Conservation (phyloP, 2,888 invertebrate species). For the Ferrisia virgata region DNA sequence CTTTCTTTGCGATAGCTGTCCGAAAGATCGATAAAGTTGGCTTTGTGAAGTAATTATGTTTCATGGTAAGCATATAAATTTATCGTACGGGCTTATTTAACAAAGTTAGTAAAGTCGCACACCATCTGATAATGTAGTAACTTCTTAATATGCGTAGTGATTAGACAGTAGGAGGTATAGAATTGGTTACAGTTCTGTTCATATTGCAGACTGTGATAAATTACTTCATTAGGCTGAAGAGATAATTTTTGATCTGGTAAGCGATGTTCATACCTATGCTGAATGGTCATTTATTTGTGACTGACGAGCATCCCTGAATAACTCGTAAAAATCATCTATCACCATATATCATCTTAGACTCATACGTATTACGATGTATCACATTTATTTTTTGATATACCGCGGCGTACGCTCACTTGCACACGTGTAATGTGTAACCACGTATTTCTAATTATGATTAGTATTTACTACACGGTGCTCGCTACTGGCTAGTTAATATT, state of each 20-base stretch:
- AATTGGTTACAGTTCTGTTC: conserved; percentile 18
- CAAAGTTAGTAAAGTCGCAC: conserved; percentile 43
- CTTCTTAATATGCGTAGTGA: conserved; percentile 43
- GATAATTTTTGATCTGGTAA: conserved; percentile 43
- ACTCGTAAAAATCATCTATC: conserved; percentile 38
- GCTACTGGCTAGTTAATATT: conserved; percentile 32
- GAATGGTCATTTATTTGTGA: conserved; percentile 35
- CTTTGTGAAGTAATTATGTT: conserved; percentile 34
- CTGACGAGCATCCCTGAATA: conserved; percentile 27
- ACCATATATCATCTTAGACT: conserved; percentile 40
- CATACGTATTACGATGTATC: conserved; percentile 25
- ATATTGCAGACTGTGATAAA: conserved; percentile 23
- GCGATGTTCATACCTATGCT: conserved; percentile 33
- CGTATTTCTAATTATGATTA: conserved; percentile 40
- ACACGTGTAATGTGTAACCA: conserved; percentile 34
- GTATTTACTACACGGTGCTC: conserved; percentile 34
- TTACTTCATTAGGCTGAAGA: conserved; percentile 40
- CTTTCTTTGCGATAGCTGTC: conserved; percentile 28
- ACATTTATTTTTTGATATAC: conserved; percentile 35
- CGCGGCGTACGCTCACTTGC: conserved; percentile 38
- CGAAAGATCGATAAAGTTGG: conserved; percentile 7
- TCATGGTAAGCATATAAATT: conserved; percentile 38
- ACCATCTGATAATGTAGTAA: conserved; percentile 39
- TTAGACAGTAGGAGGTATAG: conserved; percentile 41
- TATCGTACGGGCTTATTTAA: conserved; percentile 40